Percentiles rank a stretch among this genome's conserved stretches.
These are phyloP conservation scores for Leuciscus idus DNA, from an alignment of 2,113 vertebrate species.

Conservation along the genomic window DNA sequence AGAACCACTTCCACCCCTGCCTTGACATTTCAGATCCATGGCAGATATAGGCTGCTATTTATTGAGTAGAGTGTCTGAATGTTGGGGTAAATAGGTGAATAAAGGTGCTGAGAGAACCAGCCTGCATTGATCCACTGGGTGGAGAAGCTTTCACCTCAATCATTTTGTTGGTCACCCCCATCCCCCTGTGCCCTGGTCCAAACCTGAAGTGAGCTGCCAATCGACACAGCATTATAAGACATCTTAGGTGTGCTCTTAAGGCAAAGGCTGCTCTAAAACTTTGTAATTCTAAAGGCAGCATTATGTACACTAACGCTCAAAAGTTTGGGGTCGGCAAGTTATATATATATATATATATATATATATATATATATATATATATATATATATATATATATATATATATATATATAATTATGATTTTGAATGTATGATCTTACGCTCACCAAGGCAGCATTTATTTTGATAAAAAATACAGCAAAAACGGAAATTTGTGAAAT, in stretches of 20 bases:
- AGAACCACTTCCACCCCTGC: constrained; percentile 2
- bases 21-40: constrained; percentile 36
- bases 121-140: constrained; percentile 41
- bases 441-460: no score
- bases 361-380: no score
- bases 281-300: neutral
- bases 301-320: neutral
- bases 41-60: constrained; percentile 16
- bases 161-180: neutral
- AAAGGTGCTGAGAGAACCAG: constrained; percentile 18
- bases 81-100: constrained; percentile 26
- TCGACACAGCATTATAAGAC: neutral
- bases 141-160: constrained; percentile 43
- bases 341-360: no score
- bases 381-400: no score
- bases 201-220: neutral
- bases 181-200: neutral
- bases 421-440: no score
- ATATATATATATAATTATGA: no score
- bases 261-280: neutral
- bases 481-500: no score
- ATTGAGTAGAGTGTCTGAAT: constrained; percentile 35
- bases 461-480: no score
- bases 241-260: neutral
- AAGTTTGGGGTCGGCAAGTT: neutral